Conservation (phyloP, 1,140 invertebrate species). For the Rhagoletis zephyria region DNA sequence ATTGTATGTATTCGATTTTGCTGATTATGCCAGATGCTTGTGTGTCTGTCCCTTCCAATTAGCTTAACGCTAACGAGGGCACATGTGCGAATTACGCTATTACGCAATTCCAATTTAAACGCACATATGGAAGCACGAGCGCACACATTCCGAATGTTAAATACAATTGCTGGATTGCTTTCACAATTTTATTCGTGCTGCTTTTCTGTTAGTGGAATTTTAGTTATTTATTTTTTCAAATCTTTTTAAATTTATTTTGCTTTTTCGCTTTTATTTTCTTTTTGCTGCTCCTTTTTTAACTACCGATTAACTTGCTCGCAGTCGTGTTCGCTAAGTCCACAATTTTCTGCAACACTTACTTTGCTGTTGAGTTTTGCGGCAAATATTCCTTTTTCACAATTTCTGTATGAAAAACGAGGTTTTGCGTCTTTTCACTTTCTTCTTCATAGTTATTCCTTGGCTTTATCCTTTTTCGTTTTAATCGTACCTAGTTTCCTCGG, state of each 20-base stretch:
- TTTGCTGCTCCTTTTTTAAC: neutral
- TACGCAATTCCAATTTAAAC: constrained; percentile 19
- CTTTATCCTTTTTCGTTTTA: no score
- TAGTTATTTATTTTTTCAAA: no score
- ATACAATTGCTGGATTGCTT: no score
- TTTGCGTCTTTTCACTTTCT: constrained; percentile 14
- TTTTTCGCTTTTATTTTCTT: neutral
- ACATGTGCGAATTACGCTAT: constrained; percentile 24
- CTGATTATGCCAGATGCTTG: neutral
- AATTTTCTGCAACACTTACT: neutral
- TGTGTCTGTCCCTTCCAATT: neutral
- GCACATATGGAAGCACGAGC: no score
- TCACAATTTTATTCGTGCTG: no score
- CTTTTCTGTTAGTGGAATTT: no score
- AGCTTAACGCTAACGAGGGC: neutral
- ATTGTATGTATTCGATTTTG: neutral
- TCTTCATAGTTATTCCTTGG: neutral
- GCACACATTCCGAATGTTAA: neutral
- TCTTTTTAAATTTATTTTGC: no score
- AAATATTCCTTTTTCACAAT: no score
- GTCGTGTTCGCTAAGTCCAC: neutral
- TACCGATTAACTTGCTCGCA: neutral
- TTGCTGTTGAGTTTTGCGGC: neutral
- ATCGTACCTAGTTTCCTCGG: neutral
- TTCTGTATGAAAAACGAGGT: no score